Base-by-base conservation (phyloP, 2,888 invertebrate genomes). In the Mesorhabditis spiculigera region DNA sequence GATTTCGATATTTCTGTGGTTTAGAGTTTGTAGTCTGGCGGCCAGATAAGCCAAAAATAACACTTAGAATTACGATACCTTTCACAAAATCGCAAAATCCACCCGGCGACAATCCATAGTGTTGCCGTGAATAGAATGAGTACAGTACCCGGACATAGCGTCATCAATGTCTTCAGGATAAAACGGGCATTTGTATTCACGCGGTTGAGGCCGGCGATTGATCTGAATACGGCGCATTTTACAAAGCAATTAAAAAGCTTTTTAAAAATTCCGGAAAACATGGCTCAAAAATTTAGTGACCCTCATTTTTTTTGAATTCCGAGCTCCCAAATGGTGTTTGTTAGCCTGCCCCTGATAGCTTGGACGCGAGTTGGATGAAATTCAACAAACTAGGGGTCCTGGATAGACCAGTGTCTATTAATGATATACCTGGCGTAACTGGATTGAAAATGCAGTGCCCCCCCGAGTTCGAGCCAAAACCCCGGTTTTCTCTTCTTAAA, bases 91-190 rank as follows among this genome's bases (percentile, higher is more conserved):
- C 98, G 91, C 82, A 99, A 89, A 76, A 95, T 95, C 98, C 98
- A 98, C 86, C 95, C 95, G 79, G 97, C 97, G 85, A 98, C 95
- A 88, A 99, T 94, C 98, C 98, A 99, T 76, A 98, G 90, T 6
- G 96, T 95, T 79, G 97, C 94, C 93, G 98, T 98, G 90, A 98
- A 96, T 81, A 96, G 95, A 86, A 97, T 90, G 84, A 98, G 91
- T 84, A 98, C 95, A 91, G 96, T 88, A 71, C 75, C 78, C 69
- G 98, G 98, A 88, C 97, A 98, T 88, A 99, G 96, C 87, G 98
- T 98, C 98, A 99, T 99, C 84, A 99, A 90, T 75, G 97, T 98
- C 89, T 95, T 95, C 86, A 95, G 90, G 86, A 95, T 94, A 89
- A 93, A 95, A 73, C 89, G 92, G 87, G 96, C 95, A 80, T 89